Base-by-base conservation (phyloP, 2,888 invertebrate species). In the Agonopterix alstromeriana region DNA sequence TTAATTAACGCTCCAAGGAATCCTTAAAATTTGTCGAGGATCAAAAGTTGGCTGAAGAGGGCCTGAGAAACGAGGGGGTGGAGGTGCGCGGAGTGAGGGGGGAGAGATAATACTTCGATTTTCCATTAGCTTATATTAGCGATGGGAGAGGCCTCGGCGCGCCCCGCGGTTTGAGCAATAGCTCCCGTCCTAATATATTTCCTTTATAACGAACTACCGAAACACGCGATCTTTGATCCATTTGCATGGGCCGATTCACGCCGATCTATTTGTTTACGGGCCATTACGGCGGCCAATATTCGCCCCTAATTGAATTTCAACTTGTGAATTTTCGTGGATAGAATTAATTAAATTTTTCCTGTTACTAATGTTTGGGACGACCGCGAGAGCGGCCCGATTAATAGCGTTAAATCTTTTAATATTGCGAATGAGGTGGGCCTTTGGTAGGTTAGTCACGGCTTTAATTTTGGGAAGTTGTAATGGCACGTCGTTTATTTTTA, bases 1-100 rank as follows among this genome's bases (percentile, higher is more conserved):
- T 87, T 87, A 86, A 88, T 87, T 86, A 87, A 83, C 84, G 87
- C 84, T 85, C 71, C 70, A 73, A 86, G 81, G 84, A 86, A 85
- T 85, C 83, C 80, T 84, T 82, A 85, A 86, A 86, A 86, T 86
- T 87, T 77, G 82, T 78, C 73, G 81, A 78, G 82, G 79, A 86
- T 85, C 86, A 86, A 83, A 87, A 88, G 86, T 87, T 82, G 77
- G 68, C 60, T 64, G 66, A 62, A 67, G 64, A 60, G 62, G 54
- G 63, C 63, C 61, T 46, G 17, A 12, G 46, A 46, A 42, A 46
- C 38, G 40, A 65, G 64, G 60, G 61, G 54, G 38, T 38, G 38
- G 38, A 38, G 38, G 10, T 61, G 62, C 60, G 57, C 63, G 68
- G 60, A 65, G 65, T 69, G 54, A 47, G 59, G 58, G 64, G 69